phyloP scores from a whole-genome alignment of 2,888 invertebrate species.

The Mesorhabditis spiculigera region DNA sequence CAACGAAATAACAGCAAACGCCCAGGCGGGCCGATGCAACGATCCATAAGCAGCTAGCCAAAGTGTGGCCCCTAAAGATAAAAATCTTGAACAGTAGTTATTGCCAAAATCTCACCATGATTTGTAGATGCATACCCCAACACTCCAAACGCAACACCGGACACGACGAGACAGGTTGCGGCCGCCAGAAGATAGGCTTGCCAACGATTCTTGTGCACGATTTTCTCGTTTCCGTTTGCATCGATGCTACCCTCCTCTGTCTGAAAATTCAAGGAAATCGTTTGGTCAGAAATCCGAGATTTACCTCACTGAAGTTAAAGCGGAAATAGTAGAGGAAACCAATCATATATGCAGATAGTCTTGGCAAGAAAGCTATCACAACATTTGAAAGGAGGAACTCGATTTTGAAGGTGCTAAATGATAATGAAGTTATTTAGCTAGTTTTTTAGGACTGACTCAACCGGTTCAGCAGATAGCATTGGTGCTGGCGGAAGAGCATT shows the following conservation, averaged over 20 bases:
- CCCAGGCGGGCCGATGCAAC: conserved; percentile 46
- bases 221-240: background rate
- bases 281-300: background rate
- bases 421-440: background rate
- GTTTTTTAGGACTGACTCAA: conserved; percentile 16
- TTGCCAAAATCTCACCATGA: background rate
- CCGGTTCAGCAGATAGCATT: conserved; percentile 38
- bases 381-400: conserved; percentile 10
- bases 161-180: background rate
- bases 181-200: background rate
- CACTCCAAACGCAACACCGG: background rate
- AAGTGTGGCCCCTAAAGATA: conserved; percentile 7
- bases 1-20: conserved; percentile 36
- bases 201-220: background rate
- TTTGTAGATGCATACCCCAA: background rate
- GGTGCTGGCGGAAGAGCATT: conserved; percentile 38
- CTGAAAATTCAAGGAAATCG: background rate
- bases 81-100: background rate
- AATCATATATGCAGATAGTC: background rate
- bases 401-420: conserved; percentile 11
- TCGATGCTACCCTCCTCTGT: background rate
- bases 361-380: background rate
- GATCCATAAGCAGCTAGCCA: conserved; percentile 41
- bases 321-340: background rate
- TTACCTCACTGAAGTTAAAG: background rate